These are phyloP conservation scores for Salticus scenicus DNA, from an alignment of 2,888 invertebrate species.

Conservation along the genomic window DNA sequence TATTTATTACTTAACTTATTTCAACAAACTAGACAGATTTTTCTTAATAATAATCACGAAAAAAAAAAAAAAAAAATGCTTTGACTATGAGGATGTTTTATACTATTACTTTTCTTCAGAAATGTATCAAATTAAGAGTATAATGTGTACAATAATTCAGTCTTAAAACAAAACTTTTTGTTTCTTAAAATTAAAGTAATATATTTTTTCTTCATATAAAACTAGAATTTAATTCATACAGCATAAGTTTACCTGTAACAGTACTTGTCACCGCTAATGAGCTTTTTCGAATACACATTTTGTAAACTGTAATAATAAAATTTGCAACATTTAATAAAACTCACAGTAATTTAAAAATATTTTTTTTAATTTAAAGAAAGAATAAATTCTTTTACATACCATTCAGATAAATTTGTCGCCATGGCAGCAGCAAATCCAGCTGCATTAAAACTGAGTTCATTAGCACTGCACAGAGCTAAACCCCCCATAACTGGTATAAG, in stretches of 20 bases:
- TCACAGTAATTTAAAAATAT: neutral
- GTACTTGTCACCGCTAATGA: slow-evolving; percentile 84
- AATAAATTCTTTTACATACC: slow-evolving; percentile 75
- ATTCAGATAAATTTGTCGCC: slow-evolving; percentile 87
- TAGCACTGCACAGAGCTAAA: slow-evolving; percentile 84
- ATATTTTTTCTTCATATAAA: too few species aligned
- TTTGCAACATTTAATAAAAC: neutral
- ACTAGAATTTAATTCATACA: too few species aligned
- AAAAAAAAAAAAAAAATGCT: too few species aligned
- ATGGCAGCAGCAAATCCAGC: slow-evolving; percentile 84
- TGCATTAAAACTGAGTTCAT: slow-evolving; percentile 85
- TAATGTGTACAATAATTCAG: too few species aligned
- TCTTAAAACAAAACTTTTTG: too few species aligned
- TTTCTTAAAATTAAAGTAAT: too few species aligned
- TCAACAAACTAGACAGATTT: too few species aligned
- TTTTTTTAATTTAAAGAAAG: neutral
- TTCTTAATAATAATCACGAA: too few species aligned
- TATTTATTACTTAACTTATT: too few species aligned
- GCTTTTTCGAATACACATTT: slow-evolving; percentile 86
- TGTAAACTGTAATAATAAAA: slow-evolving; percentile 80
- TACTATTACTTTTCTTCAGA: too few species aligned
- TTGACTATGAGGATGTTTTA: too few species aligned
- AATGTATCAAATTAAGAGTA: too few species aligned
- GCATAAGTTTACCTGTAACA: slow-evolving; percentile 86
- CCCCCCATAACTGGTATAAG: slow-evolving; percentile 87